Evolutionary conservation across 2,888 invertebrate species (phyloP).

Genomic region (Troglohyphantes excavatus): DNA sequence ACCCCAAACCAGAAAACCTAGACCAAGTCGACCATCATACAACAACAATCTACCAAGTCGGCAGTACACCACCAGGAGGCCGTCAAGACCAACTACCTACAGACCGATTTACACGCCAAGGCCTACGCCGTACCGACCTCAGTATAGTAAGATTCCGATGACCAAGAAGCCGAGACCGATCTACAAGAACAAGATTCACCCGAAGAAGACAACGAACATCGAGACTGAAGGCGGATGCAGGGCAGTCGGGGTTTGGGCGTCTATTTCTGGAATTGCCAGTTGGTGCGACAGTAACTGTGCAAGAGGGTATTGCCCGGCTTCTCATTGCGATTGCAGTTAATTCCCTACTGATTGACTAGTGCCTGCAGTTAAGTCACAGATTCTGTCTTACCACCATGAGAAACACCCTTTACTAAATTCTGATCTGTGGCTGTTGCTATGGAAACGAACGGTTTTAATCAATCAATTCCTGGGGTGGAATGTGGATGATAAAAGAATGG

Average conservation of each 20-base stretch:
- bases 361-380: too few species aligned
- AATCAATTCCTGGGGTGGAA: too few species aligned
- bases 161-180: conserved; percentile 70
- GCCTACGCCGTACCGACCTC: conserved; percentile 52
- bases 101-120: conserved; percentile 60
- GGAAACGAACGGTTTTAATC: too few species aligned
- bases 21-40: conserved; percentile 11
- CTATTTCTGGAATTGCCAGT: conserved; percentile 74
- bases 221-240: conserved; percentile 63
- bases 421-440: too few species aligned
- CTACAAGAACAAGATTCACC: conserved; percentile 42
- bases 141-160: conserved; percentile 12
- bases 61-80: conserved; percentile 18
- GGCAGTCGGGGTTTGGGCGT: conserved; percentile 75
- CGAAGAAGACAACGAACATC: conserved; percentile 56
- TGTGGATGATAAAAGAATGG: too few species aligned
- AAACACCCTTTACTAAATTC: too few species aligned
- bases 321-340: conserved; percentile 79
- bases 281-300: conserved; percentile 79
- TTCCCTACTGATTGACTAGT: background rate
- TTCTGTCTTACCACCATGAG: too few species aligned
- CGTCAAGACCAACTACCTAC: conserved; percentile 55
- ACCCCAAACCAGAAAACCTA: conserved; percentile 35
- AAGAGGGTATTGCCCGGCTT: conserved; percentile 74
- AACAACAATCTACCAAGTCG: conserved; percentile 41